Base-by-base conservation (phyloP, 2,888 invertebrate species). In the Pristionchus entomophagus region DNA sequence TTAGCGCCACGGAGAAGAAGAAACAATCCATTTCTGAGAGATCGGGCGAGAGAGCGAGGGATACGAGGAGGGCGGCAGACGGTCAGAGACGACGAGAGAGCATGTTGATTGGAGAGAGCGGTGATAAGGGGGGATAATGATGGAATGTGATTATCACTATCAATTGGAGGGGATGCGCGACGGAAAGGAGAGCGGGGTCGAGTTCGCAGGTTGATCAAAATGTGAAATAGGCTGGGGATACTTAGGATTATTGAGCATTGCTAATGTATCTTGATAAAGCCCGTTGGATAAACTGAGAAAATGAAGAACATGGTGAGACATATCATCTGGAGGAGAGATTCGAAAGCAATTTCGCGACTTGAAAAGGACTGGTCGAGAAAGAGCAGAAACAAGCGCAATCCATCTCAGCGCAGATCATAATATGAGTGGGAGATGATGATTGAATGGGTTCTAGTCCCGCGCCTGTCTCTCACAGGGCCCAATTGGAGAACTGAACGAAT, bases 41-140 rank as follows among this genome's bases (percentile, higher is more conserved):
- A 45, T 77, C 32, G 38, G n/a, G n/a, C n/a, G 49, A 45, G 78
- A 49, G 49, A 80, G 59, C 17, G 59, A 35, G 41, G 59, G 82
- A 82, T 56, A 35, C 10, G 51, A 14, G 35, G 49, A 80, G 78
- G 19, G 29, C 26, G 19, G n/a, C 19, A 22, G 78, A 49, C 22
- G 2, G 29, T 19, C 22, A 80, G 78, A 80, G 32, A 80, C 0
- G 29, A 41, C 22, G 78, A 82, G 59, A 82, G 82, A n/a, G 59
- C 2, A 19, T 26, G 35, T 26, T 8, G 53, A 69, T 69, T 38
- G 32, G 19, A 69, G 65, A 69, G 65, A 38, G 65, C 29, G 65
- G 22, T 69, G 65, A 69, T 69, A 69, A 69, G 65, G n/a, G n/a
- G n/a, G 65, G 65, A 69, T 69, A 69, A 49, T 49, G 49, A 78